Conservation (phyloP, 2,113 vertebrate species). For the Spilogale gracilis region DNA sequence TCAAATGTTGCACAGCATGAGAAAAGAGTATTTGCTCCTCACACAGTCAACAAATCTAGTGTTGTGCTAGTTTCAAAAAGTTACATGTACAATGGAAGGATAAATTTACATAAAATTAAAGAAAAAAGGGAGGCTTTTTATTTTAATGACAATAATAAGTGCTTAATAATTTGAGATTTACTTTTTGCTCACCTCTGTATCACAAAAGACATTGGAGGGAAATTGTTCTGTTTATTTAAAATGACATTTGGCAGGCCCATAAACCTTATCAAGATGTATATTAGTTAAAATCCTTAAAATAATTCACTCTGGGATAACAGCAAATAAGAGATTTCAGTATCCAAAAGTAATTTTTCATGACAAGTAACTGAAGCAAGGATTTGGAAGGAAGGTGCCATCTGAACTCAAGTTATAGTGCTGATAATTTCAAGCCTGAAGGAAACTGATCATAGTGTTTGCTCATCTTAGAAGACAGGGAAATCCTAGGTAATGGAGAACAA, state of each 20-base stretch:
- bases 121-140: background rate
- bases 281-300: slow-evolving; percentile 59
- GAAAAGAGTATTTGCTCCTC: slow-evolving; percentile 42
- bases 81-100: background rate
- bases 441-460: slow-evolving; percentile 54
- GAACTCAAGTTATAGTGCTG: slow-evolving; percentile 57
- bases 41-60: slow-evolving; percentile 17
- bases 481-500: background rate
- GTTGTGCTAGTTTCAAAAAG: slow-evolving; percentile 31
- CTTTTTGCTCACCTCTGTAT: slow-evolving; percentile 8
- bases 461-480: slow-evolving; percentile 50
- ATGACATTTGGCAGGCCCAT: background rate
- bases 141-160: slow-evolving; percentile 37
- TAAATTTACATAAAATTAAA: slow-evolving; percentile 31
- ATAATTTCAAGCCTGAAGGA: slow-evolving; percentile 65
- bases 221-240: slow-evolving; percentile 36
- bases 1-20: background rate
- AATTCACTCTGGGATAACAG: slow-evolving; percentile 7
- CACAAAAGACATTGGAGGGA: background rate
- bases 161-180: slow-evolving; percentile 31
- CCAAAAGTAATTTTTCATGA: slow-evolving; percentile 61
- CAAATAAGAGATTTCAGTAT: slow-evolving; percentile 20
- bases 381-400: slow-evolving; percentile 41
- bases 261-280: slow-evolving; percentile 37
- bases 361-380: slow-evolving; percentile 61